Conservation (phyloP, 2,797 vertebrate species). For the Chromis chromis region DNA sequence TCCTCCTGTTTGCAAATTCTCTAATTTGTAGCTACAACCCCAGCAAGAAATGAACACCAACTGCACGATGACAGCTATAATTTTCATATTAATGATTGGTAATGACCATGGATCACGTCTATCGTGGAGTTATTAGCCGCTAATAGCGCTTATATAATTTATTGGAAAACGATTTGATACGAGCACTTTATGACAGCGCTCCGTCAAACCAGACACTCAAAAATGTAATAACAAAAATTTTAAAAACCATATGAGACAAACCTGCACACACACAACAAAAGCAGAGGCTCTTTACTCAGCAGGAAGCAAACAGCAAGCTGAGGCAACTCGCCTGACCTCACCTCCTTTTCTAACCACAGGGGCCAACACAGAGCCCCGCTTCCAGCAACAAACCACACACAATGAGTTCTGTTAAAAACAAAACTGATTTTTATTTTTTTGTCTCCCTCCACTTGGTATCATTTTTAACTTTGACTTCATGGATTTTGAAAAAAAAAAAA, state of each 20-base stretch:
- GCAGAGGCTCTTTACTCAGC: constrained; percentile 48
- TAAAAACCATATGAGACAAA: constrained; percentile 12
- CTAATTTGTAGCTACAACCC: constrained; percentile 2
- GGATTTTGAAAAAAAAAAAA: constrained; percentile 77
- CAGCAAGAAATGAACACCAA: constrained; percentile 16
- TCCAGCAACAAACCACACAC: constrained; percentile 65
- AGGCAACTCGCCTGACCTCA: constrained; percentile 48
- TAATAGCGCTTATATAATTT: constrained; percentile 14
- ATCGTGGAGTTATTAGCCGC: not conserved
- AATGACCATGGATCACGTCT: constrained; percentile 19
- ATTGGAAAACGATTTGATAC: constrained; percentile 17
- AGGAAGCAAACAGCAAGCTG: constrained; percentile 49
- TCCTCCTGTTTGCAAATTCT: constrained; percentile 6
- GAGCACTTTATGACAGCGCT: constrained; percentile 20
- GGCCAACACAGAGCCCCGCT: constrained; percentile 9
- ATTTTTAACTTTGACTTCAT: constrained; percentile 80
- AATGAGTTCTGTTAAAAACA: constrained; percentile 82
- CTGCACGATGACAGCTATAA: not conserved
- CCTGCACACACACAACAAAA: constrained; percentile 47
- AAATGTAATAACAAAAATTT: constrained; percentile 10
- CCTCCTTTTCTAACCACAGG: constrained; percentile 52
- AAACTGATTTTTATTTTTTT: constrained; percentile 80
- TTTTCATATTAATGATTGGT: constrained; percentile 24
- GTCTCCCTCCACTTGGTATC: constrained; percentile 77
- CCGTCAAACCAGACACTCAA: constrained; percentile 33